Base-by-base conservation (phyloP, 2,797 vertebrate species). In the Euthynnus affinis region DNA sequence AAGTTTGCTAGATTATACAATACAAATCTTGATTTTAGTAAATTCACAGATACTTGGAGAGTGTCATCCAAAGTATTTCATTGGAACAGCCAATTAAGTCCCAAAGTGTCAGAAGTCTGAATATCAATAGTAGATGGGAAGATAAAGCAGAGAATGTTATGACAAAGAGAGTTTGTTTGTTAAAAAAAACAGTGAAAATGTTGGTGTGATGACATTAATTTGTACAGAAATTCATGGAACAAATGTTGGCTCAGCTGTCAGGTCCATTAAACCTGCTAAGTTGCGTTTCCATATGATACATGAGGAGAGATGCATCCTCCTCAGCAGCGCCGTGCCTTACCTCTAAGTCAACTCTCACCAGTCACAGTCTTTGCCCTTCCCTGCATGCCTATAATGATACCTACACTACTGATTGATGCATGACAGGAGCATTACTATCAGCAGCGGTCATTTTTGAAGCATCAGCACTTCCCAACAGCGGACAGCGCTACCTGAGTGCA, bases 381-480 rank as follows among this genome's bases (percentile, higher is more conserved):
- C 80, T 32, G 37, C 62, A 7, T 65, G 81, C 67, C 57, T 37
- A 34, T 84, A 90, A 86, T 76, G 78, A 91, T 81, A 78, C 57
- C 78, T 46, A 62, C 69, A 51, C 74, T 3, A 25, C 73, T 70
- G 84, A 89, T 81, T 88, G 83, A 90, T 80, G 78, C 79, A 1
- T 68, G 84, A 80, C 84, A 57, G 79, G 60, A 51, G 61, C 63
- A 44, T 78, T 71, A 72, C 73, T 22, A 29, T 60, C 77, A 73
- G 60, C 56, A 0, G 27, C 23, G 75, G 78, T 78, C 85, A 87
- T 87, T 88, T 88, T 20, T 67, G 60, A 84, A 78, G 61, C 86
- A 71, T 90, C 90, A 84, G 88, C 88, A 81, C 79, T 86, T 87
- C 61, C 82, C 71, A 6, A 72, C 80, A 57, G 80, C 3, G 52